Evolutionary conservation across 2,113 vertebrate species (phyloP), one percentile per base, ranked within the genome.

Genomic region (Micronycteris hirsuta): DNA sequence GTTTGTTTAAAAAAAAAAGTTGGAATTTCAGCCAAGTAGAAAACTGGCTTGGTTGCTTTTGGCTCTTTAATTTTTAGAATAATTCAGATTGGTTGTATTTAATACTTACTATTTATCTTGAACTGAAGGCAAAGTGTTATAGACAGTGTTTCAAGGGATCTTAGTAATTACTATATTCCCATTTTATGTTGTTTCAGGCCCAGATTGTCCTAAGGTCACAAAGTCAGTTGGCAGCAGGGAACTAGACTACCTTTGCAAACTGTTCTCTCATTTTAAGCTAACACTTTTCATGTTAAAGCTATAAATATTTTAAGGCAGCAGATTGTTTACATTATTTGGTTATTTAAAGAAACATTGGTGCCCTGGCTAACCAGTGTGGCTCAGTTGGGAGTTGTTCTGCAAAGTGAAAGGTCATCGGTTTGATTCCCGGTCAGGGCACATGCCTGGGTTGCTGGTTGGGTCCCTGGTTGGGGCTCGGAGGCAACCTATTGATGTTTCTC

Each of bases 1-100:
- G 28, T 80, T 94, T 70, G 4, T 68, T 88, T 56, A 41, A 22
- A 19, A 65, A 65, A 65, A 43, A 84, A 41, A 7, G 47, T 86
- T 65, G n/a, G 20, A 33, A 33, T 94, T 86, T 92, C 36, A 85
- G 38, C 38, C 36, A 86, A 68, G 11, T 81, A 94, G 88, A 76
- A 97, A 93, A 93, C 67, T 91, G 58, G n/a, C 56, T 89, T 95
- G 61, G 33, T 92, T 92, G 71, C 33, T 36, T 68, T 92, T 47
- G 80, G 58, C 20, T 65, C 3, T 89, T 65, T 65, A 56, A 38
- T 47, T 94, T 96, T 93, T 43, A 96, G 58, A 85, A 33, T 81
- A 93, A 71, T 88, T 96, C 28, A 71, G 10, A 68, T 91, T 76
- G 28, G 65, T 86, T 33, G 36, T 87, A 19, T 89, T 91, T 88